Evolutionary conservation across 2,797 vertebrate genomes (phyloP), one percentile per base, ranked within the genome.

Genomic region (Danio jaintianensis): DNA sequence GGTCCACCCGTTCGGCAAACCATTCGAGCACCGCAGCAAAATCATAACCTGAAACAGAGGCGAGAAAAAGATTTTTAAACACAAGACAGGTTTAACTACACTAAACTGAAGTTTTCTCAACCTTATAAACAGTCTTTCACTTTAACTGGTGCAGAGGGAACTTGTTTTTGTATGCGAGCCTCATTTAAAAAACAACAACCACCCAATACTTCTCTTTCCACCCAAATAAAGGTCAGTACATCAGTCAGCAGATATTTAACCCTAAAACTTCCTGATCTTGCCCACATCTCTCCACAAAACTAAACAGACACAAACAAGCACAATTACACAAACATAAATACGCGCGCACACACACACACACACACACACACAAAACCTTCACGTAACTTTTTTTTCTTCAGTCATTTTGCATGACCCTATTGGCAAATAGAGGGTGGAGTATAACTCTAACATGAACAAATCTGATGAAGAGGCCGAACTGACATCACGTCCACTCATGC

Each of bases 1-100:
- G 83, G 53, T 88, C 85, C 53, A 87, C 85, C 2, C 87, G 85
- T 74, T 88, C 87, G 11, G 87, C 85, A 75, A 88, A 88, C 95
- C 94, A 95, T 86, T 94, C 94, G 4, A 95, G 85, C n/a, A 95
- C 94, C 0, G 94, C 94, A 0, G 94, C 92, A 2, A 95, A 95
- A 88, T 95, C 94, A 1, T 95, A 95, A 5, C 94, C 94, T 92
- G 84, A 5, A 75, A 61, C 10, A 20, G 18, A 58, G 6, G 20
- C 1, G 1, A 22, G 6, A 10, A 48, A 0, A 53, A 18, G 1
- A 70, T 6, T 47, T 45, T 38, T 70, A 53, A 67, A 68, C 7
- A 13, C 42, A 72, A 71, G n/a, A 53, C 29, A 52, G 15, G 29
- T 12, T 48, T 38, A 20, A 53, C 8, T 12, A 20, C 11, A 42